A percentile compares a stretch with the other conserved stretches of the same genome.
Conservation (phyloP, 1,140 invertebrate genomes). For the Tigriopus japonicus region DNA sequence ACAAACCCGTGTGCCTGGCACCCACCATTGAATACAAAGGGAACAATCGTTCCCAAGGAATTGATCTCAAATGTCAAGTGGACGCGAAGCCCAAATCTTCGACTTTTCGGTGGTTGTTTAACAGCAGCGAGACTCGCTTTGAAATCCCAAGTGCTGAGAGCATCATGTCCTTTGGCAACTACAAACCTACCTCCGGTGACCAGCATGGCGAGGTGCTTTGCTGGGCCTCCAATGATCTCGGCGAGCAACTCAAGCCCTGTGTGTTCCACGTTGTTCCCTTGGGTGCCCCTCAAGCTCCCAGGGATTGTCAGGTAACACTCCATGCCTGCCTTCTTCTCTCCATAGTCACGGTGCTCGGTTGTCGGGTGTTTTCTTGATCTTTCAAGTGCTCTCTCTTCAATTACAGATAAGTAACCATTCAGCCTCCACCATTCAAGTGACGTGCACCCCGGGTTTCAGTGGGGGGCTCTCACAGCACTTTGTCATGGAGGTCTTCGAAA, state of each 20-base stretch:
- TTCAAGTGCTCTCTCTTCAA: neutral
- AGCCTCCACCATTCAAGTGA: slow-evolving; percentile 36
- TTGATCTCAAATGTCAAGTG: slow-evolving; percentile 14
- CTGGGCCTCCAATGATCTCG: slow-evolving; percentile 53
- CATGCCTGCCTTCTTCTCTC: neutral
- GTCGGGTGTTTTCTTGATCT: neutral
- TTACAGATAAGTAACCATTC: slow-evolving; percentile 7
- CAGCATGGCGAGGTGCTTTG: slow-evolving; percentile 41
- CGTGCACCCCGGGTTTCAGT: slow-evolving; percentile 54
- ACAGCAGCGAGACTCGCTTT: slow-evolving; percentile 17
- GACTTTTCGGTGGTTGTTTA: slow-evolving; percentile 17
- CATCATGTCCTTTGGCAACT: slow-evolving; percentile 11
- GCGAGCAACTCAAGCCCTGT: slow-evolving; percentile 42
- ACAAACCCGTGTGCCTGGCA: slow-evolving; percentile 10
- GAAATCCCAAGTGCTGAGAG: slow-evolving; percentile 13
- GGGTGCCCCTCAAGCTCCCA: slow-evolving; percentile 25
- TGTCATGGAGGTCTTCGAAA: slow-evolving; percentile 52
- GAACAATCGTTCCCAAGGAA: neutral
- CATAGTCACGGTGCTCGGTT: neutral
- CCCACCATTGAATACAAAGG: neutral
- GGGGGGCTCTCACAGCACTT: slow-evolving; percentile 64
- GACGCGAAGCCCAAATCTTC: slow-evolving; percentile 14
- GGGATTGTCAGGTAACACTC: slow-evolving; percentile 17
- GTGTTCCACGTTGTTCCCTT: slow-evolving; percentile 47
- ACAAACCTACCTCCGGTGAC: neutral